Percentiles rank a stretch among this genome's conserved stretches.
Evolutionary conservation across 2,888 invertebrate species (phyloP).

Genomic region (Cotesia congregata): DNA sequence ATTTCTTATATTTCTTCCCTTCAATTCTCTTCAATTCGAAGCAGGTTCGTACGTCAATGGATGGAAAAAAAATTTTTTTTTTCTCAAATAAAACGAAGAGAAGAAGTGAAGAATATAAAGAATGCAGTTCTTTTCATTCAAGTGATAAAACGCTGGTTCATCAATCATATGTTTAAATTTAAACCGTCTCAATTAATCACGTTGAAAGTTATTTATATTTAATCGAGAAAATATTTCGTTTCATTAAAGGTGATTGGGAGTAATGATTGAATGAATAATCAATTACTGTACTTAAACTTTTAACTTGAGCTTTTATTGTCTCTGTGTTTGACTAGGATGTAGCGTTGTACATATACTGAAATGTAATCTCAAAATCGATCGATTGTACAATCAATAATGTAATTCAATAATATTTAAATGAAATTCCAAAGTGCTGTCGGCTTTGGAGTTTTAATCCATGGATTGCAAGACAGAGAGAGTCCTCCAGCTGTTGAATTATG

Average conservation of each 20-base stretch:
- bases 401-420: slow-evolving; percentile 22
- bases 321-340: too few relatives aligned
- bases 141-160: slow-evolving; percentile 29
- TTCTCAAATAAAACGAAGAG: background rate
- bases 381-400: background rate
- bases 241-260: background rate
- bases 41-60: slow-evolving; percentile 18
- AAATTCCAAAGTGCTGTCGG: background rate
- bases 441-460: background rate
- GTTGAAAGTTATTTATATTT: slow-evolving; percentile 19
- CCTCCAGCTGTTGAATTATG: slow-evolving; percentile 10
- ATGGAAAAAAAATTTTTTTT: background rate
- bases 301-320: background rate
- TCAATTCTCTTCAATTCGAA: slow-evolving; percentile 19
- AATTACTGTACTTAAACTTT: slow-evolving; percentile 25
- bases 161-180: slow-evolving; percentile 35
- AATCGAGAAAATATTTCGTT: background rate
- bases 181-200: slow-evolving; percentile 41
- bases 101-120: background rate
- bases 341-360: background rate
- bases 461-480: background rate
- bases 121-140: slow-evolving; percentile 16
- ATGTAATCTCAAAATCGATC: background rate
- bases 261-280: slow-evolving; percentile 36
- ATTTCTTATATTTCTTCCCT: background rate